phyloP scores from a whole-genome alignment of 2,888 invertebrate species.

The Seira ritae region DNA sequence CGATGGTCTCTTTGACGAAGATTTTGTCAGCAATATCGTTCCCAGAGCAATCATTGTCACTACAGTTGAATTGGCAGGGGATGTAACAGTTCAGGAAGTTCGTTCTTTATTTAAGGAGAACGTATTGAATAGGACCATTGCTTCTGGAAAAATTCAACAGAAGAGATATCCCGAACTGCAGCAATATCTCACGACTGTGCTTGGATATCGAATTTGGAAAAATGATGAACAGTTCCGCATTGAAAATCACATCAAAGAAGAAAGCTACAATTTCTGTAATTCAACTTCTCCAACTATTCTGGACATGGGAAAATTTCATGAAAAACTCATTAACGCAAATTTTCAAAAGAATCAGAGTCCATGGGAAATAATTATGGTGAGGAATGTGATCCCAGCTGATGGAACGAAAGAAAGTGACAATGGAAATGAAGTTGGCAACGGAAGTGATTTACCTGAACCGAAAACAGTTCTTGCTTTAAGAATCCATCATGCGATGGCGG shows the following conservation, averaged over 20 bases:
- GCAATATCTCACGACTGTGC: background rate
- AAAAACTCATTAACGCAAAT: background rate
- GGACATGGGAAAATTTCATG: background rate
- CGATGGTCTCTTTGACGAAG: no score
- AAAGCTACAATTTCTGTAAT: background rate
- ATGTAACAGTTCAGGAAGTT: no score
- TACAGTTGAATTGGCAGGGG: no score
- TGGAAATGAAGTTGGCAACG: background rate
- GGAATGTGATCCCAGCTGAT: background rate
- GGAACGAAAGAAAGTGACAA: background rate
- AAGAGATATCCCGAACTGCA: constrained; percentile 25
- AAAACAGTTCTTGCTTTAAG: background rate
- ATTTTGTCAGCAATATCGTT: no score
- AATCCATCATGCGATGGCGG: constrained; percentile 32
- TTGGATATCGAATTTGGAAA: constrained; percentile 24
- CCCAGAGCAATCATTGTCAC: background rate
- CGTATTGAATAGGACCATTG: no score
- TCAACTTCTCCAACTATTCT: background rate
- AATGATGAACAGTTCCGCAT: background rate
- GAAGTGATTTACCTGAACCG: background rate
- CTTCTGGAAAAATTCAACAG: no score
- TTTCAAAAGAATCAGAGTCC: constrained; percentile 17
- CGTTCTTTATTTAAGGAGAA: no score
- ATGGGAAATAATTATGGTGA: constrained; percentile 23
- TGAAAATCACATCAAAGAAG: background rate